These are phyloP conservation scores for Sebastes oblongus DNA, from an alignment of 2,797 vertebrate genomes.

Conservation along the genomic window DNA sequence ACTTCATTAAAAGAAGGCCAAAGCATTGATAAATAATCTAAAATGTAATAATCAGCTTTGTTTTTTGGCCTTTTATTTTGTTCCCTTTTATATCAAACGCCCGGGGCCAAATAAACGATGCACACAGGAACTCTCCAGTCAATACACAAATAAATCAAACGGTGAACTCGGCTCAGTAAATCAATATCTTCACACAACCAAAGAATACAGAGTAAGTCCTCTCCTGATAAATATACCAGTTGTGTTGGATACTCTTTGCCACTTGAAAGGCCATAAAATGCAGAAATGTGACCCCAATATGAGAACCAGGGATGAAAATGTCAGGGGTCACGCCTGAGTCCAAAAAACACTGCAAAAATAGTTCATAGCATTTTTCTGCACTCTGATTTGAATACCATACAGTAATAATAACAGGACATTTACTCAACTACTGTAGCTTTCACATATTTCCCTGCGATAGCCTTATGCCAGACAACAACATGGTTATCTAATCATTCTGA, in stretches of 20 bases:
- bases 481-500: conserved; percentile 38
- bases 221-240: neutral
- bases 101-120: neutral
- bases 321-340: neutral
- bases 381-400: neutral
- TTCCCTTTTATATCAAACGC: neutral
- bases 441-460: neutral
- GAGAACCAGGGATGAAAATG: neutral
- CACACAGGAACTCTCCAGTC: neutral
- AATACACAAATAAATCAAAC: neutral
- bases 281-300: neutral
- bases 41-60: neutral
- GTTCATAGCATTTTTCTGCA: neutral
- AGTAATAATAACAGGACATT: neutral
- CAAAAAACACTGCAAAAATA: neutral
- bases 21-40: neutral
- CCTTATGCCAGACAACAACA: conserved; percentile 2
- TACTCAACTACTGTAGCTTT: neutral
- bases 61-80: neutral
- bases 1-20: neutral
- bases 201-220: neutral
- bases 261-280: neutral
- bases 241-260: neutral
- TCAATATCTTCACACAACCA: neutral
- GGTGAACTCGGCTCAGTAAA: neutral